Base-by-base conservation (phyloP, 2,888 invertebrate species). In the Tolmerus cingulatus region DNA sequence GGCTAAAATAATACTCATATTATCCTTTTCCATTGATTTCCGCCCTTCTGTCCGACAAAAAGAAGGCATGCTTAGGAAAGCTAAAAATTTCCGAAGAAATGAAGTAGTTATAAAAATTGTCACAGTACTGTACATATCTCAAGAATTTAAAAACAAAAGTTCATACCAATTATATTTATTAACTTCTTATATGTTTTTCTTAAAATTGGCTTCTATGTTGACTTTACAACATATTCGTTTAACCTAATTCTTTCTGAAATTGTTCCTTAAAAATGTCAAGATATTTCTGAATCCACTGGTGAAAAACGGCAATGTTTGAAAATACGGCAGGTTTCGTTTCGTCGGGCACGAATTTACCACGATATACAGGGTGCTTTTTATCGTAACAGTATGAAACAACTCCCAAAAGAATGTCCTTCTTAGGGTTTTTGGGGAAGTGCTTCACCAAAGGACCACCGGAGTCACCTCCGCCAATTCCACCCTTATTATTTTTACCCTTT, bases 361-460 rank as follows among this genome's bases (percentile, higher is more conserved):
- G 3, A 16, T 2, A 8, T 12, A 34, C 1, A 76, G 5, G 76
- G n/a, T 76, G 76, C 12, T 0, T 7, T 37, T 16, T 37, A 23
- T 37, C 40, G 19, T 8, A 76, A n/a, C 51, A 16, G n/a, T 55
- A 81, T 55, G 81, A 81, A 16, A 27, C 34, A 12, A 81, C 30
- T 5, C 81, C 81, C 14, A 81, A 12, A 30, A 81, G 55, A 5
- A 81, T 55, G 14, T 81, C 81, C 2, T 81, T 14, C 2, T 81
- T 8, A 5, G 81, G 81, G 5, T 46, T 14, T n/a, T 40, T 5
- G 55, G 46, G 81, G 23, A 51, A 51, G 12, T 55, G 81, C n/a
- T 30, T 27, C 16, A 81, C 81, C 7, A 81, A 16, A 30, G 81
- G 81, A 23, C 81, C 81, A 81, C 81, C 81, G 16, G 81, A 81